These are phyloP conservation scores for Eudyptes chrysolophus DNA, from an alignment of 2,113 vertebrate genomes.

Conservation along the genomic window DNA sequence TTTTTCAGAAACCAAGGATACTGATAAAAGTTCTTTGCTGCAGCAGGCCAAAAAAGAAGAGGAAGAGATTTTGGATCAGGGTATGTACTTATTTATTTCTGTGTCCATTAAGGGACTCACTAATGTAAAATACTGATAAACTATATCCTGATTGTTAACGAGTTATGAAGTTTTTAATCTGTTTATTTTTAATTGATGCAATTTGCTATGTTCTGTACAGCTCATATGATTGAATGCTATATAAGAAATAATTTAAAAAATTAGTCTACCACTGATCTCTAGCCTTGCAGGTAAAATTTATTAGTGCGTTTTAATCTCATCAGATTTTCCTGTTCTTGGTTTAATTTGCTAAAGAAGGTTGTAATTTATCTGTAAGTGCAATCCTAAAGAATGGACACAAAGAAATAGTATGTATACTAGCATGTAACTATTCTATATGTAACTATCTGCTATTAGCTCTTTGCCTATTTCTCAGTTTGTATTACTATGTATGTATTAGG, in stretches of 20 bases:
- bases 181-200: neutral
- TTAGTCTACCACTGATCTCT: neutral
- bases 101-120: neutral
- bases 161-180: neutral
- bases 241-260: neutral
- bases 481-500: neutral
- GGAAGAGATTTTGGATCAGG: conserved; percentile 79
- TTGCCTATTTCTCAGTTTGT: neutral
- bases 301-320: conserved; percentile 17
- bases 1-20: conserved; percentile 71
- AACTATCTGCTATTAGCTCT: neutral
- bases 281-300: conserved; percentile 2
- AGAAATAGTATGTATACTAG: neutral
- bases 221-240: neutral
- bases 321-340: neutral
- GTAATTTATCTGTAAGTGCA: neutral
- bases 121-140: neutral
- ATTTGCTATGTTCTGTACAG: neutral
- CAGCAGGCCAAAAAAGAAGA: conserved; percentile 76
- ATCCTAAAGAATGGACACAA: neutral
- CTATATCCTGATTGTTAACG: neutral
- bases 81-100: conserved; percentile 73
- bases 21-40: conserved; percentile 56
- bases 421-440: neutral
- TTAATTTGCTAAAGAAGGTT: neutral